Evolutionary conservation across 2,888 invertebrate genomes (phyloP).

Genomic region (Andrena flavipes): DNA sequence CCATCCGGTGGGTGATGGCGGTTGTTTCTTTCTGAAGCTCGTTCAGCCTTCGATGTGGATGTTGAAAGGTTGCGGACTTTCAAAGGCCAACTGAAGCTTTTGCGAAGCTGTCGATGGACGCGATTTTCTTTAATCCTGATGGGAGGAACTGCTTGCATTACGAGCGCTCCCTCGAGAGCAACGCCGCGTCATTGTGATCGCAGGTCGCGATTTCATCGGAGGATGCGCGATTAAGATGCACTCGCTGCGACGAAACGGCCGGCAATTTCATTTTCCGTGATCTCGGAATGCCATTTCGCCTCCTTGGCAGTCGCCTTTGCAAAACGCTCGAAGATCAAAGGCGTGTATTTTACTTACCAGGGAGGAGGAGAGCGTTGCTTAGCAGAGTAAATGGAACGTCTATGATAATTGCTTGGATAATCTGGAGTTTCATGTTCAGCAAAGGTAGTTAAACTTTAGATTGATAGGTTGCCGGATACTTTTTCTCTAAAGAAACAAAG

Average conservation of each 20-base stretch:
- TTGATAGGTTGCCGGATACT: neutral
- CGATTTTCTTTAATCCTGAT: neutral
- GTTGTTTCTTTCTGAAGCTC: neutral
- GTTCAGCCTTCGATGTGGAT: neutral
- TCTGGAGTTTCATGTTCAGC: neutral
- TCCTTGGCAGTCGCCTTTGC: slow-evolving; percentile 12
- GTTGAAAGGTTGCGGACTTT: too few species aligned
- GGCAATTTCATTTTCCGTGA: slow-evolving; percentile 52
- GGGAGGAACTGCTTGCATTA: neutral
- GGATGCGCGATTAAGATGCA: slow-evolving; percentile 31
- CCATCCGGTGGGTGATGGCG: neutral
- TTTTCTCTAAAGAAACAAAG: neutral
- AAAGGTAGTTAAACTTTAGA: neutral
- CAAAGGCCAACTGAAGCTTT: neutral
- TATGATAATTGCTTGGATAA: slow-evolving; percentile 46
- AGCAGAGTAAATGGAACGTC: slow-evolving; percentile 48
- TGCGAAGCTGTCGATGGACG: neutral
- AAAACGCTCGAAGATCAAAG: slow-evolving; percentile 54
- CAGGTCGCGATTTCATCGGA: slow-evolving; percentile 18
- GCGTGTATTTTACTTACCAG: slow-evolving; percentile 7
- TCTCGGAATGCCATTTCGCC: slow-evolving; percentile 48
- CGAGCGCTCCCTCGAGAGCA: neutral
- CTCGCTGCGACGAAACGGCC: slow-evolving; percentile 19
- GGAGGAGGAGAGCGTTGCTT: neutral
- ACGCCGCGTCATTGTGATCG: neutral